Base-by-base conservation (phyloP, 1,140 invertebrate species). In the Zaprionus taronus region DNA sequence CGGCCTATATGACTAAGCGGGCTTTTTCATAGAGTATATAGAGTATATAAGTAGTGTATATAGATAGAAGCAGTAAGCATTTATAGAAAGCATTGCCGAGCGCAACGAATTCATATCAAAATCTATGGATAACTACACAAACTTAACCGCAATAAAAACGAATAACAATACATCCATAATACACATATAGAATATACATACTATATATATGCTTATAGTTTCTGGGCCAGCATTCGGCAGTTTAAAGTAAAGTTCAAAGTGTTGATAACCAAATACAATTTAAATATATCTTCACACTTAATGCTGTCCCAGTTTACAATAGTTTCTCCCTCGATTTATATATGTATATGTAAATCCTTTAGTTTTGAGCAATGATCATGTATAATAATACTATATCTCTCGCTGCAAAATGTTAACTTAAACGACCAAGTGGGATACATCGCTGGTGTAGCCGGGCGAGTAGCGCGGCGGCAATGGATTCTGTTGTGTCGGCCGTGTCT, bases 381-480 rank as follows among this genome's bases (percentile, higher is more conserved):
- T 55, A 70, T 61, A 47, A 26, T 62, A 55, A 68, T 63, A 66
- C 70, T 70, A 69, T 64, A 69, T 64, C 41, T 51, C 60, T 44
- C 49, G 62, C 51, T 70, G 57, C 53, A 75, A 80, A 89, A 81
- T 87, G 84, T 84, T 89, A 89, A 90, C 75, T 94, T 95, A 96
- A 89, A 96, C 95, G 76, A 95, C 95, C 53, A 96, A 92, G 91
- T 96, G 95, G 26, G 95, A 95, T 4, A 96, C 95, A 84, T 96
- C 95, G 63, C 94, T 94, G 15, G 95, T 95, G 79, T 95, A 95
- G 2, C 94, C 95, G 5, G 95, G 95, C 70, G 95, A 93, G 79
- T 95, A 95, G 38, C 95, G 93, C 4, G 95, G 95, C 57, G 95
- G 93, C 55, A 94, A 93, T 47, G 94, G 93, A 41, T 94, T 93